phyloP scores from a whole-genome alignment of 2,113 vertebrate species.

The Bombycilla garrulus region DNA sequence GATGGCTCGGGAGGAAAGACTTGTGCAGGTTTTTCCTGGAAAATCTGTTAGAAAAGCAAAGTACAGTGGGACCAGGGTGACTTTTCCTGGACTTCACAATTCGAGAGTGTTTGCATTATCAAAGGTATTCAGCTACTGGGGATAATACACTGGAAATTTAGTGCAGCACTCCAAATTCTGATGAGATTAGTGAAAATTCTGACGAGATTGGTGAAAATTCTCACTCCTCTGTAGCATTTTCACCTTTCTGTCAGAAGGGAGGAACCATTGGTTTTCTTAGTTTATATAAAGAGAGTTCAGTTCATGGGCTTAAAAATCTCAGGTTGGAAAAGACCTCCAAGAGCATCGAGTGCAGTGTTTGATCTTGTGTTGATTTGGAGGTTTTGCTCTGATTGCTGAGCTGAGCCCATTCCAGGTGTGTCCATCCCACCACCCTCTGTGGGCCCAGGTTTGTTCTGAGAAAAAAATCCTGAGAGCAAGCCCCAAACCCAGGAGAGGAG shows the following conservation, averaged over 20 bases:
- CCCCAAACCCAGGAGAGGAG: neutral
- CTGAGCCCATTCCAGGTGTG: rapidly evolving
- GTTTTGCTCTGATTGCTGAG: neutral
- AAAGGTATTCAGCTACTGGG: neutral
- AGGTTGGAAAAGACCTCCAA: neutral
- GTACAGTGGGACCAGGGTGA: rapidly evolving
- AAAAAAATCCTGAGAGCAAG: neutral
- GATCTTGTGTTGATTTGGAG: neutral
- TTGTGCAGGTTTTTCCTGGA: neutral
- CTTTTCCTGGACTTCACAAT: neutral
- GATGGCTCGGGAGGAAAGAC: neutral
- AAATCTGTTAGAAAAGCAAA: neutral
- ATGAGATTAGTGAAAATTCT: neutral
- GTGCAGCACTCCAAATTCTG: neutral
- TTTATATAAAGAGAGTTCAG: neutral
- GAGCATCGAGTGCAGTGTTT: neutral
- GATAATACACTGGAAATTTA: neutral
- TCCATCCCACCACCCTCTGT: neutral
- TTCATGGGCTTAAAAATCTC: neutral
- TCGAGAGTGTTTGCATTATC: neutral
- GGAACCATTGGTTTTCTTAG: neutral
- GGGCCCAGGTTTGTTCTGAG: neutral
- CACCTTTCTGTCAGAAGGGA: neutral
- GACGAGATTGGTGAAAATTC: neutral
- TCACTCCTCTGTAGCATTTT: neutral